phyloP scores from a whole-genome alignment of 2,113 vertebrate genomes.

The Oreotrochilus melanogaster region DNA sequence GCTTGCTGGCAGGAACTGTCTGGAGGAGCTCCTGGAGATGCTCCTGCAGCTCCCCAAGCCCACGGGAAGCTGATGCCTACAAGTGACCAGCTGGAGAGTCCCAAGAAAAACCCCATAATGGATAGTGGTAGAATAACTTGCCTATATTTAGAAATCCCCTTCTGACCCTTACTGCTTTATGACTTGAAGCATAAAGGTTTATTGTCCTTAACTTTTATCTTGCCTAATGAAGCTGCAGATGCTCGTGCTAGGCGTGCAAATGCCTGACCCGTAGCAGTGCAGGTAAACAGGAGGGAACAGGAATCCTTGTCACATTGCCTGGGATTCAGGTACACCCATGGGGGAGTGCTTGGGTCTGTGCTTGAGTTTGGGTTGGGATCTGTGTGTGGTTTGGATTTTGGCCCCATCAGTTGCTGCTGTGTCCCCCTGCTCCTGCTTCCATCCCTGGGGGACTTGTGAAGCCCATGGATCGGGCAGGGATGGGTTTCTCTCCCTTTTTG shows the following conservation, averaged over 20 bases:
- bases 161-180: slow-evolving; percentile 29
- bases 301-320: neutral
- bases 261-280: neutral
- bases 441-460: neutral
- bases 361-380: neutral
- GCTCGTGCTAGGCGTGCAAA: neutral
- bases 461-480: rapidly evolving
- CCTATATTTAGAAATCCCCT: slow-evolving; percentile 6
- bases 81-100: neutral
- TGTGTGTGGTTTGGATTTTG: neutral
- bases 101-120: neutral
- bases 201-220: slow-evolving; percentile 46
- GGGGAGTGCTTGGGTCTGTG: neutral
- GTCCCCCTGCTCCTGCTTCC: neutral
- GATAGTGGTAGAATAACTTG: neutral
- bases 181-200: slow-evolving; percentile 36
- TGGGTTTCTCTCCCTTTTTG: neutral
- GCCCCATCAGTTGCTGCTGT: neutral
- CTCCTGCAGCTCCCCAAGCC: neutral
- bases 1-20: neutral
- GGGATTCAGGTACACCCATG: neutral
- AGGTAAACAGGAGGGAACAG: slow-evolving; percentile 3
- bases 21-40: neutral
- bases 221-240: slow-evolving; percentile 56
- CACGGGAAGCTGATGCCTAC: neutral